Evolutionary conservation across 2,113 vertebrate genomes (phyloP).

Genomic region (Corythaixoides concolor): DNA sequence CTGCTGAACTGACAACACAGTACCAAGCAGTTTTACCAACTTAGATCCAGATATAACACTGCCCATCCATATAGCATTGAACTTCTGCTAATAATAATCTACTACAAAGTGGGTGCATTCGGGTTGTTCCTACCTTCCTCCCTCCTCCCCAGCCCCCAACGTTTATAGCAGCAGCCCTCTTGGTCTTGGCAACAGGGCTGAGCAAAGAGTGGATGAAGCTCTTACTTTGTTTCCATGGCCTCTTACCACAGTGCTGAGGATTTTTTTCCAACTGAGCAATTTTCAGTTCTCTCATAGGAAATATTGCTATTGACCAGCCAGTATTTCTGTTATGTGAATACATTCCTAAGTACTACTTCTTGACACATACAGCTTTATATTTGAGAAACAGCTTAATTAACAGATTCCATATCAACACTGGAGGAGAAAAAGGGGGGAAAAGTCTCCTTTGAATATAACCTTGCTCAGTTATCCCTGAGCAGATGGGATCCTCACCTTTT

Average conservation of each 20-base stretch:
- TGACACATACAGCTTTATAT: neutral
- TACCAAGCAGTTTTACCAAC: neutral
- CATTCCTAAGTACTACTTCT: neutral
- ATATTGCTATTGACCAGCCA: neutral
- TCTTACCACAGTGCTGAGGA: neutral
- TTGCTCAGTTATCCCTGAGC: neutral
- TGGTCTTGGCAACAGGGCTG: neutral
- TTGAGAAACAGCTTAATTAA: neutral
- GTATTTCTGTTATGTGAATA: neutral
- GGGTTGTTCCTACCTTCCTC: neutral
- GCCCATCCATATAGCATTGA: neutral
- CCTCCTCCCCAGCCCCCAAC: accelerated
- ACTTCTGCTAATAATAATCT: neutral
- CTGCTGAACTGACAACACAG: neutral
- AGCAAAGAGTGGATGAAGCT: neutral
- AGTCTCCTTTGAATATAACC: neutral
- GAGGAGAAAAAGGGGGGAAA: neutral
- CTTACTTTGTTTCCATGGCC: accelerated
- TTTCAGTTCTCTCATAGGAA: neutral
- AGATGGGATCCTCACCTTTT: neutral
- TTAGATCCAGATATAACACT: neutral
- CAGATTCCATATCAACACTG: neutral
- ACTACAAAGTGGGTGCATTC: neutral
- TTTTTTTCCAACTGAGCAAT: neutral
- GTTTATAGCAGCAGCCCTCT: neutral